These are phyloP conservation scores for Melanerpes aurifrons DNA, from an alignment of 2,113 vertebrate species.

Conservation along the genomic window DNA sequence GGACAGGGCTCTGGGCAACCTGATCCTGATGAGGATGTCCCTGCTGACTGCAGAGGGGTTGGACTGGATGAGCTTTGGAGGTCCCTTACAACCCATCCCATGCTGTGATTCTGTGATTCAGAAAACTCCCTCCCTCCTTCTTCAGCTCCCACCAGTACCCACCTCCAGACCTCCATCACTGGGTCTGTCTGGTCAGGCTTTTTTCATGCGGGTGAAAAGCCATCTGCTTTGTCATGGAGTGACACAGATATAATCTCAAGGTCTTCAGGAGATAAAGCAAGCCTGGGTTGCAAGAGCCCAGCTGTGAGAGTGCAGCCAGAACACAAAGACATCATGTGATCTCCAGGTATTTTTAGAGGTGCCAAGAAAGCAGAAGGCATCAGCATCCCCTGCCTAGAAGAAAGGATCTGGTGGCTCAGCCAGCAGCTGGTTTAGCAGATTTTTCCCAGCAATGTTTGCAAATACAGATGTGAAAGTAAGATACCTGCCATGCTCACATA, in stretches of 20 bases:
- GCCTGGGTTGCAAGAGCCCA: not conserved
- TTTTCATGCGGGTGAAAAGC: not conserved
- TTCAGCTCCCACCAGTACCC: not conserved
- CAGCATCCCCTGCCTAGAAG: not conserved
- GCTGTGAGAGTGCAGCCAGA: not conserved
- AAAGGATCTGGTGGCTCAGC: not conserved
- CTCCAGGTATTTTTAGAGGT: not conserved
- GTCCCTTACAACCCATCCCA: too few species aligned
- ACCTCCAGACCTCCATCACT: not conserved
- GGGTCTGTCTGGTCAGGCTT: not conserved
- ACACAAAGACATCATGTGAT: rapidly evolving
- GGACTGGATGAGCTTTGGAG: too few species aligned
- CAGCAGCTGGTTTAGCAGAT: not conserved
- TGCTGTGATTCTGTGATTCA: not conserved
- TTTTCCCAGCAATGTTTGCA: not conserved
- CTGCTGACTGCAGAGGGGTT: too few species aligned
- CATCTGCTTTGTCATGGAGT: not conserved
- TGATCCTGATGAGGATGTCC: too few species aligned
- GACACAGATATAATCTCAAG: not conserved
- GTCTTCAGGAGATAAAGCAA: not conserved
- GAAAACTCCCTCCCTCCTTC: not conserved
- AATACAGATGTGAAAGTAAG: not conserved
- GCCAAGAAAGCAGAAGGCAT: not conserved
- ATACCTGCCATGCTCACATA: not conserved
- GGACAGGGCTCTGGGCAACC: too few species aligned